A percentile compares a stretch with the other conserved stretches of the same genome.
Conservation (phyloP, 2,888 invertebrate species). For the Emmelina monodactyla region DNA sequence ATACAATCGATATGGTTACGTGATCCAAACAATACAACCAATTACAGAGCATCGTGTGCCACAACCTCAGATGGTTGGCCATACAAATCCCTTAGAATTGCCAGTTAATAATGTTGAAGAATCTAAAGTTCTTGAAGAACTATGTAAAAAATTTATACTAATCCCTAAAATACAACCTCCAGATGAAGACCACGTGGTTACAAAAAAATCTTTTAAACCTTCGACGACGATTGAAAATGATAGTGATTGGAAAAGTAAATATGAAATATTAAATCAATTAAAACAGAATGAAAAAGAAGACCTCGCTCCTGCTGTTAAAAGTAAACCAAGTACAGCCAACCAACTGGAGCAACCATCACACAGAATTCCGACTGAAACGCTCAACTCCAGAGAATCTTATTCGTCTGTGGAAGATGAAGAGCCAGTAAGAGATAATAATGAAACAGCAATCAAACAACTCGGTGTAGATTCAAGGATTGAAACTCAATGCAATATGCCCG, state of each 20-base stretch:
- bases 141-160: conserved; percentile 48
- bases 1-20: neutral
- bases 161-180: conserved; percentile 35
- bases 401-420: no score
- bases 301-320: conserved; percentile 4
- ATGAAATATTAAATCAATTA: conserved; percentile 43
- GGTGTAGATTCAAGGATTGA: no score
- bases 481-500: no score
- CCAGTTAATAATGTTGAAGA: conserved; percentile 17
- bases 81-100: neutral
- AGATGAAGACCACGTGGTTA: conserved; percentile 10
- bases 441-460: no score
- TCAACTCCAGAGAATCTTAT: no score
- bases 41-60: neutral
- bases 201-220: neutral
- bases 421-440: no score
- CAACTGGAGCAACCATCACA: no score
- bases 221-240: conserved; percentile 13
- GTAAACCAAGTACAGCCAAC: conserved; percentile 2
- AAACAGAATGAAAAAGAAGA: conserved; percentile 33
- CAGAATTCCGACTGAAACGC: no score
- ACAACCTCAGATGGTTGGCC: neutral
- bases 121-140: conserved; percentile 34
- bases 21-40: neutral
- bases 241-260: conserved; percentile 52